Base-by-base conservation (phyloP, 2,888 invertebrate species). In the Apotomis turbidana region DNA sequence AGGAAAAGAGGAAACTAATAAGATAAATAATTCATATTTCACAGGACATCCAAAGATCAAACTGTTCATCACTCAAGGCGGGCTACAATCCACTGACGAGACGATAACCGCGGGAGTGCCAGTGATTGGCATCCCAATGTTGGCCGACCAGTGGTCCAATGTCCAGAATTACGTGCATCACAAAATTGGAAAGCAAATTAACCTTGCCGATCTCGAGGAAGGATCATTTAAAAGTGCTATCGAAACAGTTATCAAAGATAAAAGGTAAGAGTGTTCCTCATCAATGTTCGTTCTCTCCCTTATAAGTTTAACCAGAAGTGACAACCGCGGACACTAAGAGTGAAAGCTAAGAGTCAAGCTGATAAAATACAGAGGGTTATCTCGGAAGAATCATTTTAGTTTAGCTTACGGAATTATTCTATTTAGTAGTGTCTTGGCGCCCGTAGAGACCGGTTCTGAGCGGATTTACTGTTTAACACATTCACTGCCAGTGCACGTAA, bases 1-100 rank as follows among this genome's bases (percentile, higher is more conserved):
- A 27, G 27, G 27, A 2, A 27, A 27, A 27, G 27, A 27, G 27
- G 27, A 27, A 27, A 27, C 27, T 27, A 27, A 27, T 27, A 27
- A 27, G 27, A 27, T 27, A 27, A 1, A 27, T 27, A 27, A 27
- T 27, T 27, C 8, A 5, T 6, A 8, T 9, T 36, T 62, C 15
- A 13, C 5, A 62, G 62, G 62, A 62, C 62, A 62, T 51, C 62
- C 62, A 10, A 62, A 62, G 27, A 27, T 27, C 27, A 27, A 27
- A 27, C 27, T 27, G 27, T 27, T 27, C 27, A 27, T 27, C 27
- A 62, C 62, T 1, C 62, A 62, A 51, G 62, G 62, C n/a, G 62
- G 62, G 0, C 9, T 62, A 1, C 62, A 62, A 62, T 62, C 62
- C n/a, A 62, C 62, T 3, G 51, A 62, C 12, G 62, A 62, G 36